These are phyloP conservation scores for Neoascia interrupta DNA, from an alignment of 2,888 invertebrate species.

Conservation along the genomic window DNA sequence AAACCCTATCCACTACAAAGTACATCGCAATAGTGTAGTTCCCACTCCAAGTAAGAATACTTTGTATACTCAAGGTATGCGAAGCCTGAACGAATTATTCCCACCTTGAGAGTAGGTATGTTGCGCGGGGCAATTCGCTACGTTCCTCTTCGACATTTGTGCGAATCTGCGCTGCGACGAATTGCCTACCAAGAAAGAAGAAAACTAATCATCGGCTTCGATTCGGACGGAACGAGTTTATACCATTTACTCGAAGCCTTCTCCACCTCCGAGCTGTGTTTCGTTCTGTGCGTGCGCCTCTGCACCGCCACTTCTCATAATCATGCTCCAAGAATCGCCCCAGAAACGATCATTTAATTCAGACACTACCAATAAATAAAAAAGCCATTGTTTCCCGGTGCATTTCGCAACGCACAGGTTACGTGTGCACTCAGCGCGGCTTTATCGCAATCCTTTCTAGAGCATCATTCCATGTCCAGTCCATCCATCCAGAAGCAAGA, in stretches of 20 bases:
- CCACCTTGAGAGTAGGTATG: constrained; percentile 64
- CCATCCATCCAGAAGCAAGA: constrained; percentile 39
- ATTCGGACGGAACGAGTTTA: constrained; percentile 60
- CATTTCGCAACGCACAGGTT: constrained; percentile 24
- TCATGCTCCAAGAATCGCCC: constrained; percentile 24
- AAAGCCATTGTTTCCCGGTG: constrained; percentile 37
- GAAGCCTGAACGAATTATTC: constrained; percentile 42
- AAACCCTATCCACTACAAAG: no score
- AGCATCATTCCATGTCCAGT: constrained; percentile 48
- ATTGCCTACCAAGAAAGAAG: constrained; percentile 58
- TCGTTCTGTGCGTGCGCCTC: background rate
- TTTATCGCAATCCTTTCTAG: constrained; percentile 62
- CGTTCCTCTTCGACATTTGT: constrained; percentile 49
- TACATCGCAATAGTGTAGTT: no score
- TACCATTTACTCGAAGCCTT: constrained; percentile 39
- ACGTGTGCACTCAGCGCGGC: constrained; percentile 31
- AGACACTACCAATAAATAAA: constrained; percentile 51
- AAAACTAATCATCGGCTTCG: constrained; percentile 59
- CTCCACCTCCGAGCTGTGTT: background rate
- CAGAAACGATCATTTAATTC: constrained; percentile 66
- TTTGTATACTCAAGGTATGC: constrained; percentile 4
- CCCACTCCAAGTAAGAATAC: background rate
- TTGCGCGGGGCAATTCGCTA: constrained; percentile 53
- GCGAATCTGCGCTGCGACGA: constrained; percentile 56
- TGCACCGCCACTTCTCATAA: constrained; percentile 19